Evolutionary conservation across 2,113 vertebrate genomes (phyloP).

Genomic region (Paradoxurus hermaphroditus): DNA sequence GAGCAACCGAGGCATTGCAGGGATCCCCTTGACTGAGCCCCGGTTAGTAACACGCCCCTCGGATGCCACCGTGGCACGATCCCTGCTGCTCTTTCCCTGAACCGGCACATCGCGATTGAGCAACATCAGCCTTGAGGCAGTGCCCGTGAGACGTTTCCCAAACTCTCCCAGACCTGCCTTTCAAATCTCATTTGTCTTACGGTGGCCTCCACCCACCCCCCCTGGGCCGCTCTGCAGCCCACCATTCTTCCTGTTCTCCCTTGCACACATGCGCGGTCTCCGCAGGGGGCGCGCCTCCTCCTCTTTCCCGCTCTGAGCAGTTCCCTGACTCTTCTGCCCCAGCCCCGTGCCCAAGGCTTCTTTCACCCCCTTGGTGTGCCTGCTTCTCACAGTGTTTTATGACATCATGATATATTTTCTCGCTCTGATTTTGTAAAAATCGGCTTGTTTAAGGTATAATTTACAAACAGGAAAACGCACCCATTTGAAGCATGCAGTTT

Average conservation of each 20-base stretch:
- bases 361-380: accelerated
- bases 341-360: accelerated
- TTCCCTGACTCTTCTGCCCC: background rate
- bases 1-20: background rate
- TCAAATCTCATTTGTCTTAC: background rate
- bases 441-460: background rate
- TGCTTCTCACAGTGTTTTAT: background rate
- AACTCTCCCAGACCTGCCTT: background rate
- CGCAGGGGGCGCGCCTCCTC: accelerated
- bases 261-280: accelerated
- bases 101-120: background rate
- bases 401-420: background rate
- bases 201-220: no score
- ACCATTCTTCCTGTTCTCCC: no score
- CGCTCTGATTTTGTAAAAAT: background rate
- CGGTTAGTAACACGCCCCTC: background rate
- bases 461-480: background rate
- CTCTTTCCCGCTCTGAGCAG: accelerated
- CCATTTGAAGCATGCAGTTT: background rate
- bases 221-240: background rate
- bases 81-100: accelerated
- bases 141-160: background rate
- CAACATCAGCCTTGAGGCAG: background rate
- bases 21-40: background rate
- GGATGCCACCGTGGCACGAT: accelerated